Base-by-base conservation (phyloP, 2,888 invertebrate genomes). In the Taphrorychus bicolor region DNA sequence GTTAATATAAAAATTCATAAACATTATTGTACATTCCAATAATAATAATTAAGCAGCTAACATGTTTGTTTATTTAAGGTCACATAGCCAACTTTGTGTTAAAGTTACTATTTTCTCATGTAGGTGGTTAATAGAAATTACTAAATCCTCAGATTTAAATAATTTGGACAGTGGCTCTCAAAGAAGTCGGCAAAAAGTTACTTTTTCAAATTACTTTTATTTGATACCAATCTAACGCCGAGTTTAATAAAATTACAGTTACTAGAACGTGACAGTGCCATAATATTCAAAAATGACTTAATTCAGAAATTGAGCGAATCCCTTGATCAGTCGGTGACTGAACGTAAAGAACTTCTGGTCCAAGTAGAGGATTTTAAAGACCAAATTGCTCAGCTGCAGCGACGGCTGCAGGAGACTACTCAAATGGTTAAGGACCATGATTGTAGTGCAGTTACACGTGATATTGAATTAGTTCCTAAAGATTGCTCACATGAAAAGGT, bases 231-330 rank as follows among this genome's bases (percentile, higher is more conserved):
- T n/a, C n/a, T n/a, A n/a, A n/a, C n/a, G n/a, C n/a, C n/a, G n/a
- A n/a, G n/a, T n/a, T n/a, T n/a, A n/a, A n/a, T n/a, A n/a, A n/a
- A n/a, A n/a, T 66, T 70, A 67, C 82, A 92, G 91, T 85, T 91
- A 76, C 85, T 88, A 80, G 91, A 92, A 81, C 91, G 89, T 80
- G 90, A 91, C 80, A 85, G 85, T 74, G 89, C 89, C 74, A 83
- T 93, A 66, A 83, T 84, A 9, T 87, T 89, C 73, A 88, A 92
- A 75, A 91, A 92, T 77, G 85, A 87, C 74, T 80, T 90, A 76
- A 92, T 93, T 73, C 87, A 89, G 76, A 88, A 91, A 81, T 84
- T 93, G 66, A 89, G 88, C 71, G 84, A 88, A 75, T 89, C 91
- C 23, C 84, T 93, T 75, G 87, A 91, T 81, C 87, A 88, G 76